Conservation (phyloP, 2,888 invertebrate species). For the Phragmatobia fuliginosa region DNA sequence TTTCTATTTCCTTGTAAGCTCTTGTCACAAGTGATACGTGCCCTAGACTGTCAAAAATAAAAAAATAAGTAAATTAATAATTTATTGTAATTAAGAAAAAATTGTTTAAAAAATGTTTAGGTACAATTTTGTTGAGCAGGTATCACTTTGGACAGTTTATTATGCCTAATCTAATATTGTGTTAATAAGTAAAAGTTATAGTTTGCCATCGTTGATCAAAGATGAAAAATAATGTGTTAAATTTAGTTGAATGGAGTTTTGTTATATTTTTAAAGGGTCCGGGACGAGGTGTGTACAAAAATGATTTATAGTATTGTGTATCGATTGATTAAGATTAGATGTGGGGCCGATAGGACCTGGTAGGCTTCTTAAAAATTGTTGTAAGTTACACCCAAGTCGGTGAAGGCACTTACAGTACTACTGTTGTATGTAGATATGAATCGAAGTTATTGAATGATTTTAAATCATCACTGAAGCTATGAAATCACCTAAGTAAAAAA, state of each 20-base stretch:
- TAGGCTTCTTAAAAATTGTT: conserved; percentile 80
- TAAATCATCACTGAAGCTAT: conserved; percentile 60
- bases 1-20: conserved; percentile 66
- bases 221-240: conserved; percentile 79
- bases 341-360: conserved; percentile 65
- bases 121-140: conserved; percentile 58
- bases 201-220: conserved; percentile 86
- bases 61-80: conserved; percentile 70
- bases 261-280: conserved; percentile 78
- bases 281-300: conserved; percentile 77
- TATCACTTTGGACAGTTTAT: conserved; percentile 62
- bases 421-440: conserved; percentile 78
- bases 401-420: conserved; percentile 85
- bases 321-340: conserved; percentile 76
- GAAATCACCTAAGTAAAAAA: conserved; percentile 30
- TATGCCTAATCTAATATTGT: conserved; percentile 82
- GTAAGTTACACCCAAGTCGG: conserved; percentile 77
- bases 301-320: conserved; percentile 84
- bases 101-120: conserved; percentile 52
- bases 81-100: conserved; percentile 52
- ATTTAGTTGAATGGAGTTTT: conserved; percentile 82
- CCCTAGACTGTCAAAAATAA: conserved; percentile 56
- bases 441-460: conserved; percentile 52
- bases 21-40: conserved; percentile 64
- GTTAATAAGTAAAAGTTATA: conserved; percentile 82